Evolutionary conservation across 2,888 invertebrate species (phyloP), one percentile per base, ranked within the genome.

Genomic region (Sinopyrophorus schimmeli): DNA sequence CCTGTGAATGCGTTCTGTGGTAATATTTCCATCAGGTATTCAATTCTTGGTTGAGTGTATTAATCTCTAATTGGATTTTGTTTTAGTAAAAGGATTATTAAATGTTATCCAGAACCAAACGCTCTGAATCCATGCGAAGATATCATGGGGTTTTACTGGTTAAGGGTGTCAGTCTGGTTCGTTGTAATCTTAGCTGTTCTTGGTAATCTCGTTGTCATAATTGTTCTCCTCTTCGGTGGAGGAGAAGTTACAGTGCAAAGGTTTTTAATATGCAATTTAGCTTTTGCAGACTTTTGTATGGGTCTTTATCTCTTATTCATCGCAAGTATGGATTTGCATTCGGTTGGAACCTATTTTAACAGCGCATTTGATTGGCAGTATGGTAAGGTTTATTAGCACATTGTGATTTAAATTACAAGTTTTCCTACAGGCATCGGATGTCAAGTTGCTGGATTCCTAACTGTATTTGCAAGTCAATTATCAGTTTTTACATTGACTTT

Each of bases 311-410:
- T 94, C 40, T 78, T 89, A 24, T 79, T 93, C 67, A 79, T 94
- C 23, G 93, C 93, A 0, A 82, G 86, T 1, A 87, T 91, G 64
- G 94, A 95, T 72, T 77, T 87, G 0, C 83, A 86, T 59, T 92
- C 92, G 0, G 84, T 87, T 63, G 90, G 91, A 1, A 84, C 84
- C 55, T 94, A 92, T 74, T 92, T 92, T 72, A 92, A 92, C 71
- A 87, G 86, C 70, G 93, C 93, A 2, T 92, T 87, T 62, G 85
- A 87, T 65, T 94, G 94, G 93, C 93, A 94, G 73, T 81, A 83
- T 58, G 84, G 86, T 80, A 64, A 69, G 63, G 58, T 31, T 34
- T n/a, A 9, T 16, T 16, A 5, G 18, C 7, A 24, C 6, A 17
- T 5, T 32, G 12, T 11, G 5, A 24, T 5, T 5, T 20, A 5